Evolutionary conservation across 1,140 invertebrate species (phyloP).

Genomic region (Helicoverpa zea): DNA sequence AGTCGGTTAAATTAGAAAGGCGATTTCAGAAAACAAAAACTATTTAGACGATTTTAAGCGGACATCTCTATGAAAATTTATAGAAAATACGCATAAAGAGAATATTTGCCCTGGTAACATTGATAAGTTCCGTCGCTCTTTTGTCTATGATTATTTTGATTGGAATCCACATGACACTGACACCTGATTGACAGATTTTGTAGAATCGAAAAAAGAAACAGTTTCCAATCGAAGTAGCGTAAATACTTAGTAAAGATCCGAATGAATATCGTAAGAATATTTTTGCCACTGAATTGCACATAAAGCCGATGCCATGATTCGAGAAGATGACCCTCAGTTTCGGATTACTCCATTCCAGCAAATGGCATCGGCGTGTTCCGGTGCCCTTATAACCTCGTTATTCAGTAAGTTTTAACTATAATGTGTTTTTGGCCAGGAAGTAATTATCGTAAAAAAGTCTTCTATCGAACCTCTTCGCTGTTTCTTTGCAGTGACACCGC

Average conservation of each 20-base stretch:
- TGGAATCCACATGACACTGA: not conserved
- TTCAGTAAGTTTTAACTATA: slow-evolving; percentile 90
- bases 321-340: slow-evolving; percentile 90
- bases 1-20: too few species aligned
- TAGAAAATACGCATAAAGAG: too few species aligned
- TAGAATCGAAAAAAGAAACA: slow-evolving; percentile 21
- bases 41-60: too few species aligned
- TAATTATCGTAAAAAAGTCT: not conserved
- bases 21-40: too few species aligned
- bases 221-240: slow-evolving; percentile 7
- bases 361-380: slow-evolving; percentile 95
- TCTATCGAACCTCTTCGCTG: slow-evolving; percentile 44
- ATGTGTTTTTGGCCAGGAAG: slow-evolving; percentile 18
- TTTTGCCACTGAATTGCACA: slow-evolving; percentile 24
- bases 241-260: slow-evolving; percentile 16
- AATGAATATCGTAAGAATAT: slow-evolving; percentile 29
- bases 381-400: slow-evolving; percentile 95
- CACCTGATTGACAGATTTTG: not conserved
- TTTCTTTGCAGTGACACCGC: slow-evolving; percentile 95
- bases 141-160: too few species aligned
- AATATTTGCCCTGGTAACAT: too few species aligned
- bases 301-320: slow-evolving; percentile 77
- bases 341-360: slow-evolving; percentile 95
- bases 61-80: too few species aligned
- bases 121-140: too few species aligned